phyloP scores from a whole-genome alignment of 2,113 vertebrate species.

The Callipepla squamata region DNA sequence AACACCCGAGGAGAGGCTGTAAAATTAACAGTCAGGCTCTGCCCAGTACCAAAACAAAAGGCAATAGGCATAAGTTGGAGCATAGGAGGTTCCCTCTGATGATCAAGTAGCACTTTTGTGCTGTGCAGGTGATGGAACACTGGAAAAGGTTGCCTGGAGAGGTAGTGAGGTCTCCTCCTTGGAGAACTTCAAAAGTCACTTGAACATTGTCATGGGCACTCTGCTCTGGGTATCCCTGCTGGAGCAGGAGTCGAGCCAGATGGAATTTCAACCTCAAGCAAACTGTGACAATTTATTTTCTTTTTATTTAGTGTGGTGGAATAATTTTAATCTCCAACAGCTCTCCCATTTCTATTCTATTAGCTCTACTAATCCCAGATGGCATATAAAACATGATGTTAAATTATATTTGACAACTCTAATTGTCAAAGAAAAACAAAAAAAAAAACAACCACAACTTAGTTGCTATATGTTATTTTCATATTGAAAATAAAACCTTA shows the following conservation, averaged over 20 bases:
- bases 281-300: background rate
- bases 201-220: background rate
- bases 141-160: background rate
- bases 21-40: too few species aligned
- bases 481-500: background rate
- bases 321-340: constrained; percentile 11
- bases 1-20: too few species aligned
- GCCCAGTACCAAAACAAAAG: too few species aligned
- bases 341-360: background rate
- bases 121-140: too few species aligned
- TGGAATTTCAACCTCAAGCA: background rate
- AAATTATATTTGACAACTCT: constrained; percentile 55
- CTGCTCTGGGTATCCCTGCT: background rate
- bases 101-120: too few species aligned
- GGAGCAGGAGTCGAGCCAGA: background rate
- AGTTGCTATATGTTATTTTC: background rate
- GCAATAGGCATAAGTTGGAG: too few species aligned
- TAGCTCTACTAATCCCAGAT: background rate
- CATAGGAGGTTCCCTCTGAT: too few species aligned
- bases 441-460: background rate
- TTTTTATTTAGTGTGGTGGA: background rate
- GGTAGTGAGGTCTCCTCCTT: background rate
- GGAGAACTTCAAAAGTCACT: background rate
- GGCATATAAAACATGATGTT: background rate
- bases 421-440: background rate